Percentiles rank a stretch among this genome's conserved stretches.
Conservation (phyloP, 2,888 invertebrate species). For the Calliphora vomitoria region DNA sequence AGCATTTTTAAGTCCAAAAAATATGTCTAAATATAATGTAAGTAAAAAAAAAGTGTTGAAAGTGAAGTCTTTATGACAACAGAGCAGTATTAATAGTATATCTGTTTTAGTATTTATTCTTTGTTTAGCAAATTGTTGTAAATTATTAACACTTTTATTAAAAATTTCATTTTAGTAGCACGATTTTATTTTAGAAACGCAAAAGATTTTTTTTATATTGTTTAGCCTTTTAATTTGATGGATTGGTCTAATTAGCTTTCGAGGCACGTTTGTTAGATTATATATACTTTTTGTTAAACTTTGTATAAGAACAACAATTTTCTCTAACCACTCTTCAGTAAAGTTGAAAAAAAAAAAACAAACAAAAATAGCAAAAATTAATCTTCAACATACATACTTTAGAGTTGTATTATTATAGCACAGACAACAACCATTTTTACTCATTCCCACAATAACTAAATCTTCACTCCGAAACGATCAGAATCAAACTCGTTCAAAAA, state of each 20-base stretch:
- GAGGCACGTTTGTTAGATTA: slow-evolving; percentile 28
- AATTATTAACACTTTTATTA: slow-evolving; percentile 38
- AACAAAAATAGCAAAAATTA: too few relatives aligned
- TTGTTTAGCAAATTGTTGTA: slow-evolving; percentile 16
- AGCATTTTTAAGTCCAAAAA: slow-evolving; percentile 41
- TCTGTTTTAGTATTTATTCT: neutral
- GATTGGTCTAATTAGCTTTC: slow-evolving; percentile 42
- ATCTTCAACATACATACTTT: too few relatives aligned
- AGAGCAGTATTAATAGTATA: too few relatives aligned
- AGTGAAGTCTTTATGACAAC: neutral
- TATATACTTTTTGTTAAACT: neutral
- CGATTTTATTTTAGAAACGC: neutral
- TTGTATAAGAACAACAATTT: too few relatives aligned
- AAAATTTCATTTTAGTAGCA: neutral
- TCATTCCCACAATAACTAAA: too few relatives aligned
- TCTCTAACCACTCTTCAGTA: too few relatives aligned
- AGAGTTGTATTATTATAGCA: too few relatives aligned
- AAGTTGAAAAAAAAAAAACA: too few relatives aligned
- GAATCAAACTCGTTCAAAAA: too few relatives aligned
- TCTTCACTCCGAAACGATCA: too few relatives aligned
- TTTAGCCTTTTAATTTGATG: slow-evolving; percentile 3
- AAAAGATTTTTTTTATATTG: slow-evolving; percentile 4
- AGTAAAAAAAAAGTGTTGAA: slow-evolving; percentile 31
- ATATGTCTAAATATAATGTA: neutral
- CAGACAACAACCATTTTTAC: too few relatives aligned